Percentiles rank a stretch among this genome's conserved stretches.
Conservation (phyloP, 1,140 invertebrate species). For the Hyphantria cunea region DNA sequence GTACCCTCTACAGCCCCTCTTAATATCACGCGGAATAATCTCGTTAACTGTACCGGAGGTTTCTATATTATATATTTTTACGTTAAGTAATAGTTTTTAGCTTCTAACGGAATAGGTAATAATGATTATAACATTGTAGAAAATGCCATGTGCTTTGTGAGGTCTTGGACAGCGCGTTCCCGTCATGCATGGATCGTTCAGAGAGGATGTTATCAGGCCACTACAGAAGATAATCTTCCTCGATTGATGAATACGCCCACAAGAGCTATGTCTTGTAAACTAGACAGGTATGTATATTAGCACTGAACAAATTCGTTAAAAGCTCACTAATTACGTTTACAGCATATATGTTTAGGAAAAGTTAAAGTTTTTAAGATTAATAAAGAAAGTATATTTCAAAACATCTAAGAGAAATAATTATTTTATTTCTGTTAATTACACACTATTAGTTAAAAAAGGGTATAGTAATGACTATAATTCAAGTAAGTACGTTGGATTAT, state of each 20-base stretch:
- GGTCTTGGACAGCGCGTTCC: constrained; percentile 61
- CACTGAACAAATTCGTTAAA: neutral
- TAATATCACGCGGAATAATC: constrained; percentile 44
- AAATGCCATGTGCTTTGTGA: constrained; percentile 67
- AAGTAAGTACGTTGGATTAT: too few relatives aligned
- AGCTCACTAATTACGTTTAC: neutral
- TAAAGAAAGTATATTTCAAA: too few relatives aligned
- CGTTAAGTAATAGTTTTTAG: neutral
- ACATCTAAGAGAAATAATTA: too few relatives aligned
- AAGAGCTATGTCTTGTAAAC: constrained; percentile 64
- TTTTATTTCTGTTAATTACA: too few relatives aligned
- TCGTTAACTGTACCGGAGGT: constrained; percentile 66
- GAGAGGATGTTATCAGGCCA: constrained; percentile 60
- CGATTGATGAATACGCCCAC: constrained; percentile 42
- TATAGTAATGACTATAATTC: too few relatives aligned
- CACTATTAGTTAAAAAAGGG: too few relatives aligned
- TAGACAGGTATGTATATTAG: constrained; percentile 42
- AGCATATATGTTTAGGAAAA: neutral
- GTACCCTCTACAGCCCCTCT: constrained; percentile 39
- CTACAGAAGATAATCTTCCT: constrained; percentile 43
- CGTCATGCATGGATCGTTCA: constrained; percentile 71
- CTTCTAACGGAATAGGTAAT: neutral
- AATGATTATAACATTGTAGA: constrained; percentile 33
- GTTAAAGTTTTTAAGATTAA: too few relatives aligned
- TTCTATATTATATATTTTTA: neutral